Base-by-base conservation (phyloP, 2,797 vertebrate species). In the Hyperoplus immaculatus region DNA sequence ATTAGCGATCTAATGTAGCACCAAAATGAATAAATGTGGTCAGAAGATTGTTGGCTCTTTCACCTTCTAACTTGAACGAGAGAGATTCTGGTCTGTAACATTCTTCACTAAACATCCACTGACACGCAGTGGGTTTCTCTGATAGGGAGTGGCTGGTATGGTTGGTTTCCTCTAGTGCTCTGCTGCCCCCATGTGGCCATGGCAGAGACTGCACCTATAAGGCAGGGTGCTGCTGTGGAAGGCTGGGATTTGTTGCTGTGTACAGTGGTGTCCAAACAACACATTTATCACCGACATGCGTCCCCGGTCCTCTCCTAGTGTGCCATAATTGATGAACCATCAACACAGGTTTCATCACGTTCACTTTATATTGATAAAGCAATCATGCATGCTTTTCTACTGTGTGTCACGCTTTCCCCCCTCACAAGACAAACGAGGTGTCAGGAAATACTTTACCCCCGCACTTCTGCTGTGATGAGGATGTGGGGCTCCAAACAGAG, bases 331-430 rank as follows among this genome's bases (percentile, higher is more conserved):
- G 93, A 93, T 93, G 90, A 91, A 86, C 85, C 90, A 89, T 93
- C 90, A 88, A 73, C 81, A 16, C 83, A 79, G 81, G 87, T 90
- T 92, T 87, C 84, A 84, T 91, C 87, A 89, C 79, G 78, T 88
- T 92, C 89, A 87, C 87, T 91, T 89, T 81, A 73, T 94, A 93
- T 93, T 91, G 93, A 92, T 91, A 92, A 93, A 93, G 91, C 92
- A 83, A 93, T 94, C 91, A 90, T 90, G 91, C 89, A 79, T 85
- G 83, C 56, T 79, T 88, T 83, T 90, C 85, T 85, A 85, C 87
- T 81, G 81, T 69, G 83, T 75, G 81, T 89, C 83, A 70, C 76
- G 7, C 49, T 77, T 89, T 75, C 71, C 83, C 46, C 15, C 29
- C 71, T 67, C 81, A 50, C 55, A 86, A 90, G 92, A 93, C 86